These are phyloP conservation scores for Tragelaphus imberbis DNA, from an alignment of 2,113 vertebrate genomes.

Conservation along the genomic window DNA sequence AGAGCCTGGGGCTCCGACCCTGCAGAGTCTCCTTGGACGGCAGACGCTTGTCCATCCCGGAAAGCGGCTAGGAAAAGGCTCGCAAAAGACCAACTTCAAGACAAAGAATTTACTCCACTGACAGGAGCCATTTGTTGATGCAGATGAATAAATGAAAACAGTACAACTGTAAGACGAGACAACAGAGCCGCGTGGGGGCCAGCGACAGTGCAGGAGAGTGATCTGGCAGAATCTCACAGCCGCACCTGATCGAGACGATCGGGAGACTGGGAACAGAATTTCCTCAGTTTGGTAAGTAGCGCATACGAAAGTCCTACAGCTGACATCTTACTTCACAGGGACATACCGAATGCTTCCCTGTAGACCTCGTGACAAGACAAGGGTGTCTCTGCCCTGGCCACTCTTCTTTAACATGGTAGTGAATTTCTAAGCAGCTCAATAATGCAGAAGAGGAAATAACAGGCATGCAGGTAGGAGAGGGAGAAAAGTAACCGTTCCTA, in stretches of 20 bases:
- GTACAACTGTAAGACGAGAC: background rate
- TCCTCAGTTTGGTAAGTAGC: background rate
- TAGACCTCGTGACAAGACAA: background rate
- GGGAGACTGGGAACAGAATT: background rate
- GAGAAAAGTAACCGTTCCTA: background rate
- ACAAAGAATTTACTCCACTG: background rate
- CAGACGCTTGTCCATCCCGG: background rate
- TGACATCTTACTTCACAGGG: too few relatives aligned
- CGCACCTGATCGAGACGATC: too few relatives aligned
- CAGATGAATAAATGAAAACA: background rate
- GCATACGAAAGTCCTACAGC: background rate
- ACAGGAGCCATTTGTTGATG: background rate
- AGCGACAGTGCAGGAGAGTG: background rate
- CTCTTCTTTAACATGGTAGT: background rate
- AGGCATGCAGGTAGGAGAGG: background rate
- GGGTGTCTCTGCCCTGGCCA: background rate
- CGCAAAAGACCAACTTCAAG: background rate
- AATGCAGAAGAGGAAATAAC: background rate
- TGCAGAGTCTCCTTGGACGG: background rate
- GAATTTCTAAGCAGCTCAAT: background rate
- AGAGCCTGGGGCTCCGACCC: background rate
- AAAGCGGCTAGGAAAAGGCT: background rate
- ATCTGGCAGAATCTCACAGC: background rate
- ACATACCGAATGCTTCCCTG: rapidly evolving
- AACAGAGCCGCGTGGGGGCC: background rate